Evolutionary conservation across 2,797 vertebrate genomes (phyloP), one percentile per base, ranked within the genome.

Genomic region (Enteromius mattozi): DNA sequence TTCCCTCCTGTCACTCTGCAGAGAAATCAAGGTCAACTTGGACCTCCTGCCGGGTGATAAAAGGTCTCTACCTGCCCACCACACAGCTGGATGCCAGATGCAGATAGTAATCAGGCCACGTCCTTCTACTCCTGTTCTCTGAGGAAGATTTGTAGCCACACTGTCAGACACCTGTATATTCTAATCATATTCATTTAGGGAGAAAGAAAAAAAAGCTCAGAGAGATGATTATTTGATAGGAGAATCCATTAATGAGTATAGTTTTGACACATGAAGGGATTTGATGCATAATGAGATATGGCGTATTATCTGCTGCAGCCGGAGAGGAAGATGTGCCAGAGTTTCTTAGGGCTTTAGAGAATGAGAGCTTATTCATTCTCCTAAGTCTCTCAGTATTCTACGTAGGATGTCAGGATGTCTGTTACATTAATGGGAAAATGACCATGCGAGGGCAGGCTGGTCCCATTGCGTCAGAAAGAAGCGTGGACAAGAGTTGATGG

Each of bases 1-100:
- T 80, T 86, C 56, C 63, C 51, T 81, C 65, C 75, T 65, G 81
- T 82, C 54, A 80, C 77, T 80, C 63, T 45, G 51, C 63, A 75
- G 49, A 80, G 77, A 86, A 89, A 87, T 88, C 88, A 88, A 91
- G 86, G 90, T 88, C 87, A 88, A 81, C 56, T 45, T 78, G 37
- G 81, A 78, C 88, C 80, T 85, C 89, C 83, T 42, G 54, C 70
- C 14, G 86, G 80, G 78, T 88, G 88, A 89, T 86, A 86, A 87
- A 87, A 86, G 81, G 78, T 82, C 59, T 78, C 78, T 87, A 87
- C 86, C 87, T 88, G 85, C 83, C 77, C 84, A 81, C 82, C 76
- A 56, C 87, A 81, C 83, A 51, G 82, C 74, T 68, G 85, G 75
- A 85, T 63, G 61, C 49, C 65, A 81, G 75, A 72, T 47, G 42